Conservation (phyloP, 1,140 invertebrate species). For the Cydia strobilella region DNA sequence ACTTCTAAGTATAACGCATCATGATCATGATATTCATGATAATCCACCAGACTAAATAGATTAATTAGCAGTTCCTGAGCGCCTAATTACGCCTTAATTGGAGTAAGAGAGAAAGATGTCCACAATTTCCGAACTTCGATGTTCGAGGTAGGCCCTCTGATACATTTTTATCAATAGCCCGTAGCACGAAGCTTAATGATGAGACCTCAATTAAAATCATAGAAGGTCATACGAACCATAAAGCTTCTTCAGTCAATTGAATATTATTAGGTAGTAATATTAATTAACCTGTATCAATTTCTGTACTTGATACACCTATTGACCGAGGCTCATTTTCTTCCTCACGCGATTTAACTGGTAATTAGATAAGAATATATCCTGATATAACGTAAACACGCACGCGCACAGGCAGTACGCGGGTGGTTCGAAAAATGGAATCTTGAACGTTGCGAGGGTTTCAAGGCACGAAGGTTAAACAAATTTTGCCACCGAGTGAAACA, state of each 20-base stretch:
- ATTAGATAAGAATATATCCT: constrained; percentile 11
- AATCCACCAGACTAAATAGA: neutral
- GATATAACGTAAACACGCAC: constrained; percentile 7
- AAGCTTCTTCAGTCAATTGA: neutral
- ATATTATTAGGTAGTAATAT: too few relatives aligned
- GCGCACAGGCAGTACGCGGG: neutral
- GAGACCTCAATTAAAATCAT: neutral
- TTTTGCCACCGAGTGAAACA: too few relatives aligned
- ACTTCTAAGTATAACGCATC: too few relatives aligned
- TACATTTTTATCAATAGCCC: neutral
- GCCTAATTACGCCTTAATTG: too few relatives aligned
- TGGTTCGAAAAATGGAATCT: too few relatives aligned
- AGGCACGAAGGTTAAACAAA: too few relatives aligned
- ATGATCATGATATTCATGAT: too few relatives aligned
- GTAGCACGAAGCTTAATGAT: neutral
- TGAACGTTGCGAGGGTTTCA: too few relatives aligned
- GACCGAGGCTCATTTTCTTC: neutral
- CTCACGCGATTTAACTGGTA: neutral
- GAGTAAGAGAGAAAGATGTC: too few relatives aligned
- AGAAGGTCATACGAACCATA: neutral
- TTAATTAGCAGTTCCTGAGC: neutral
- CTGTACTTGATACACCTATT: neutral
- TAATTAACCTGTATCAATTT: neutral
- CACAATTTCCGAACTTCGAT: too few relatives aligned
- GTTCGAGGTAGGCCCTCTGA: too few relatives aligned